Percentiles rank a stretch among this genome's conserved stretches.
phyloP scores from a whole-genome alignment of 92 coral and sea anemone genomes.

The Meandrina meandrites region DNA sequence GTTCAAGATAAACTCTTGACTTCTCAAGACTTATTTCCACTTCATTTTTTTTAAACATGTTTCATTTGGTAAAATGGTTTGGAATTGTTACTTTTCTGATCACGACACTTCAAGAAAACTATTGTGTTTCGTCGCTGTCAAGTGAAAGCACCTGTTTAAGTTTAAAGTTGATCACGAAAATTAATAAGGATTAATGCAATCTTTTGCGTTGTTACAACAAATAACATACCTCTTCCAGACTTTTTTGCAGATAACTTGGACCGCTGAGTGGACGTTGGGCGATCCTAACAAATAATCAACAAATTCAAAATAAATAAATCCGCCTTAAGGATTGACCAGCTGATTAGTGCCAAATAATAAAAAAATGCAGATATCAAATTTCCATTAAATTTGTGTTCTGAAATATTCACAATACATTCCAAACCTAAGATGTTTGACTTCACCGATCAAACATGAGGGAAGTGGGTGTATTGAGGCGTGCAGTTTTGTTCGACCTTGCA shows the following conservation, averaged over 20 bases:
- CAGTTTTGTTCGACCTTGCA: neutral
- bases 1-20: neutral
- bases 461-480: neutral
- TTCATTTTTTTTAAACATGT: no score
- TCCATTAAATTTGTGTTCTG: neutral
- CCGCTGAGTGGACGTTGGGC: slow-evolving; percentile 77
- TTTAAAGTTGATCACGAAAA: neutral
- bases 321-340: neutral
- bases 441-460: neutral
- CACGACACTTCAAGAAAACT: neutral
- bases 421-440: neutral
- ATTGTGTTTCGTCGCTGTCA: neutral
- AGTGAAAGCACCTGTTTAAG: neutral
- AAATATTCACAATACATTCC: neutral
- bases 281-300: slow-evolving; percentile 56
- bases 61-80: no score
- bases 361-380: no score
- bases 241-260: slow-evolving; percentile 76
- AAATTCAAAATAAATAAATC: neutral
- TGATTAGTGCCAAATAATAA: neutral
- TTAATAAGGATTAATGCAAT: no score
- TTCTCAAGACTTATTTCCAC: neutral
- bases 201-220: neutral
- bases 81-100: neutral
- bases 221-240: slow-evolving; percentile 57